Percentiles rank a stretch among this genome's conserved stretches.
Conservation (phyloP, 2,797 vertebrate genomes). For the Lerista edwardsae region DNA sequence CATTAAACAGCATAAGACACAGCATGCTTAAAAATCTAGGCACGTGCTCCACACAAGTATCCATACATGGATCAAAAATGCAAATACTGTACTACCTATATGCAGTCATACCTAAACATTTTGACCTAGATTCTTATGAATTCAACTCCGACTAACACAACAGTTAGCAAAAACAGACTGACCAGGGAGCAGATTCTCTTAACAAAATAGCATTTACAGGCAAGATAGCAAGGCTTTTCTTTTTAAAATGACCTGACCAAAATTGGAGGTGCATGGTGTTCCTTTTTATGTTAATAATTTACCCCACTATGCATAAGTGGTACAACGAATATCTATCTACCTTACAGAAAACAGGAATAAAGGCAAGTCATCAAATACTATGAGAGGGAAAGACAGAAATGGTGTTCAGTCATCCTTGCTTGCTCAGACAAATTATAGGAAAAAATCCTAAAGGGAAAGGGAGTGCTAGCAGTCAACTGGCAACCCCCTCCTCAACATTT, state of each 20-base stretch:
- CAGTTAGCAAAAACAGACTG: no score
- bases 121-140: no score
- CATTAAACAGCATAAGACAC: no score
- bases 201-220: background rate
- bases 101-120: no score
- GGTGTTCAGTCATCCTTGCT: background rate
- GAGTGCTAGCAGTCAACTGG: background rate
- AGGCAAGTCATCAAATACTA: background rate
- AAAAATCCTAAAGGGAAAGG: background rate
- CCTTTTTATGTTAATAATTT: background rate
- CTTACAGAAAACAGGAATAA: background rate
- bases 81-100: no score
- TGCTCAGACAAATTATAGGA: background rate
- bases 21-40: no score
- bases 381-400: background rate
- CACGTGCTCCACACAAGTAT: no score
- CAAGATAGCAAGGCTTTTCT: background rate
- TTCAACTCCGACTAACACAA: no score
- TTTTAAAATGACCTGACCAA: background rate
- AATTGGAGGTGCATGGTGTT: background rate
- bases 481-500: background rate
- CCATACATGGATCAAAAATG: no score
- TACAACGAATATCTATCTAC: background rate
- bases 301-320: background rate
- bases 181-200: no score